Conservation (phyloP, 1,140 invertebrate genomes). For the Tetramorium alpestre region DNA sequence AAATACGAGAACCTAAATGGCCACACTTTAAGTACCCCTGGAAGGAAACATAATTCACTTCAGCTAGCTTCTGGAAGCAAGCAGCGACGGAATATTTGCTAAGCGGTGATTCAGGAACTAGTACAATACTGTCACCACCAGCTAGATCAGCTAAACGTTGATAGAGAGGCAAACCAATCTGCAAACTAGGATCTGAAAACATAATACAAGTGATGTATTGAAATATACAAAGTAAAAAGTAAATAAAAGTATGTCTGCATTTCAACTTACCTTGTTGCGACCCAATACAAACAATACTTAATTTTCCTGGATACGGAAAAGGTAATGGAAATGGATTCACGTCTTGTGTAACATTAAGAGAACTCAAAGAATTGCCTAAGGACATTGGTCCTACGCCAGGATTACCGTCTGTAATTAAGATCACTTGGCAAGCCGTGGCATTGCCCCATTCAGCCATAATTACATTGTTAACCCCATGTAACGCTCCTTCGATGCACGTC, state of each 20-base stretch:
- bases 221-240: slow-evolving; percentile 20
- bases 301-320: slow-evolving; percentile 93
- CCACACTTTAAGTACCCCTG: slow-evolving; percentile 92
- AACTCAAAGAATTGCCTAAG: slow-evolving; percentile 85
- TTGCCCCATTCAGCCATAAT: slow-evolving; percentile 94
- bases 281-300: slow-evolving; percentile 91
- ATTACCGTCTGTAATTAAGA: slow-evolving; percentile 93
- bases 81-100: slow-evolving; percentile 87
- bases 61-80: slow-evolving; percentile 91
- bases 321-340: slow-evolving; percentile 89
- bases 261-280: slow-evolving; percentile 83
- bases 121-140: slow-evolving; percentile 88
- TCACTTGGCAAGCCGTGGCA: slow-evolving; percentile 92
- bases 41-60: slow-evolving; percentile 92
- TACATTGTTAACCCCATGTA: slow-evolving; percentile 91
- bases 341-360: slow-evolving; percentile 79
- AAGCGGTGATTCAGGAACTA: slow-evolving; percentile 88
- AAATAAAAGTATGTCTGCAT: slow-evolving; percentile 7
- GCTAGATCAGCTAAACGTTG: slow-evolving; percentile 87
- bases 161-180: slow-evolving; percentile 78
- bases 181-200: slow-evolving; percentile 77
- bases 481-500: slow-evolving; percentile 92
- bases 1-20: slow-evolving; percentile 90
- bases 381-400: slow-evolving; percentile 89
- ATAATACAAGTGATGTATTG: slow-evolving; percentile 27